Conservation (phyloP, 2,888 invertebrate species). For the Hermodice carunculata region DNA sequence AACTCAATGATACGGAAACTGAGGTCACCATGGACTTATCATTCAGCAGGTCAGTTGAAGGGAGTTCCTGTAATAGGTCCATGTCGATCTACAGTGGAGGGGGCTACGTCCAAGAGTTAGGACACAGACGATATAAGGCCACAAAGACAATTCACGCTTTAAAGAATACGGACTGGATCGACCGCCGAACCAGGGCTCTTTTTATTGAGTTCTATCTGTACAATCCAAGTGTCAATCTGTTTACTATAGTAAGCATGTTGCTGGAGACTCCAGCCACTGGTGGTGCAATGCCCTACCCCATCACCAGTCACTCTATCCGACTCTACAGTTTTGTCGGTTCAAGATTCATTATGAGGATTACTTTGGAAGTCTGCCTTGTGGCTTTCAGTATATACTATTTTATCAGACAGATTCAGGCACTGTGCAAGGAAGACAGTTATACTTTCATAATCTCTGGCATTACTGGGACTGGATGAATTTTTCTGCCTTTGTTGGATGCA, state of each 20-base stretch:
- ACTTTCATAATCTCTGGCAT: too few relatives aligned
- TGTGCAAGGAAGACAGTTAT: neutral
- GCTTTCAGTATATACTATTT: conserved; percentile 59
- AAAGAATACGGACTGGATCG: conserved; percentile 38
- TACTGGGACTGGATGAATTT: too few relatives aligned
- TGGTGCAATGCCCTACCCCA: conserved; percentile 5
- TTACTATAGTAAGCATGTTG: conserved; percentile 29
- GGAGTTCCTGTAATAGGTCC: too few relatives aligned
- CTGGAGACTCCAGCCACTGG: conserved; percentile 37
- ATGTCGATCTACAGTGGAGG: too few relatives aligned
- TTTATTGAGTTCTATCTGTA: conserved; percentile 43
- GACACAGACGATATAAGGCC: conserved; percentile 16
- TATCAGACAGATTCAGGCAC: conserved; percentile 7
- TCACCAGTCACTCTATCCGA: conserved; percentile 18
- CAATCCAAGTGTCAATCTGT: conserved; percentile 40
- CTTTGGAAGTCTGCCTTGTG: conserved; percentile 46
- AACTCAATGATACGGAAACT: neutral
- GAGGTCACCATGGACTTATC: too few relatives aligned
- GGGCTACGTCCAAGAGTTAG: conserved; percentile 37
- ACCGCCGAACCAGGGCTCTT: conserved; percentile 33
- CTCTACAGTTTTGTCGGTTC: conserved; percentile 35
- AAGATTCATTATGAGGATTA: conserved; percentile 39
- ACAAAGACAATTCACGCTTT: conserved; percentile 17
- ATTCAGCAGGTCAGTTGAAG: too few relatives aligned
- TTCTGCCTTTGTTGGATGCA: too few relatives aligned